Evolutionary conservation across 2,888 invertebrate genomes (phyloP), one percentile per base, ranked within the genome.

Genomic region (Pristionchus japonicus): DNA sequence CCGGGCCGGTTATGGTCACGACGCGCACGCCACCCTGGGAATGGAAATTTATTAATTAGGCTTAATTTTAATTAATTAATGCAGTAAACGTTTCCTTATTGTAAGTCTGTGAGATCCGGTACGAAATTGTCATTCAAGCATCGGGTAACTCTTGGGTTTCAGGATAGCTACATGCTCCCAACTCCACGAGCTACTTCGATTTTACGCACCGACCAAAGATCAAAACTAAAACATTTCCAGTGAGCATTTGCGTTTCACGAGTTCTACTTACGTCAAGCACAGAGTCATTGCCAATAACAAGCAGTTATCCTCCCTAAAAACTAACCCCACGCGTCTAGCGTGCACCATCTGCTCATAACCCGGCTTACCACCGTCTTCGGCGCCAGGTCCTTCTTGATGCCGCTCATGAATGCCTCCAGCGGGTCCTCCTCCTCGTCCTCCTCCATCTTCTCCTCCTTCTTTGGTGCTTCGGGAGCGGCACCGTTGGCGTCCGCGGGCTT

Each of bases 341-440:
- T n/a, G n/a, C n/a, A n/a, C n/a, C n/a, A n/a, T n/a, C n/a, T n/a
- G n/a, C n/a, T 90, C 88, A 11, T 91, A 49, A 23, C 88, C 87
- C 40, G 88, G 34, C 88, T 87, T 27, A 86, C 52, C 13, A 34
- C 89, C 6, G 74, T 27, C 20, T 43, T 43, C 37, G 89, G 89
- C 89, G 40, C 70, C 43, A 74, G 64, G 3, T 87, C 89, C 85
- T 90, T 88, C 49, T 90, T 89, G 47, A 92, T 90, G 3, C 89
- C 91, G 11, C 97, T 96, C 99, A 99, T 99, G 94, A 97, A 99
- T 11, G 98, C 99, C 96, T 99, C 99, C 47, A 99, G 95, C 0
- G 99, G 97, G 96, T 99, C 99, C 82, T 97, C 96, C 94, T 98
- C 98, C 90, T 97, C 97, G 23, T 57, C 92, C 96, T 70, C 23